A percentile compares a stretch with the other conserved stretches of the same genome.
Conservation (phyloP, 1,140 invertebrate species). For the Diachasma alloeum region DNA sequence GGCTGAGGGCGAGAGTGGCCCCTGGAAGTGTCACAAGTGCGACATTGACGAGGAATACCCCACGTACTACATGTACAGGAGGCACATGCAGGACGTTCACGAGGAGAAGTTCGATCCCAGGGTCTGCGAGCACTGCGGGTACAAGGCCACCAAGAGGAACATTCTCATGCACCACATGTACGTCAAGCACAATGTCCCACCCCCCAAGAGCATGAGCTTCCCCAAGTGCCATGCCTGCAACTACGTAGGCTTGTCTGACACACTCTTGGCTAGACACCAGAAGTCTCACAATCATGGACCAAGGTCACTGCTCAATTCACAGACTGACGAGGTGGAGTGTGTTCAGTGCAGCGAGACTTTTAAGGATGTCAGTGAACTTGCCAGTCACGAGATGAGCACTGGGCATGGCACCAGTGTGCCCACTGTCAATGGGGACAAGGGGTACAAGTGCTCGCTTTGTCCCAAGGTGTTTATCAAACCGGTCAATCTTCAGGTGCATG, state of each 20-base stretch:
- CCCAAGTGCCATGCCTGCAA: constrained; percentile 80
- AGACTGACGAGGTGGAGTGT: constrained; percentile 47
- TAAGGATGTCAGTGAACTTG: constrained; percentile 46
- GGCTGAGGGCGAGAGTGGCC: constrained; percentile 53
- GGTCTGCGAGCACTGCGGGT: constrained; percentile 86
- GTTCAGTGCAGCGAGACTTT: constrained; percentile 50
- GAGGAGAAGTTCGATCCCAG: constrained; percentile 80
- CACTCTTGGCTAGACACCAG: constrained; percentile 73
- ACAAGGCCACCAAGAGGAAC: constrained; percentile 78
- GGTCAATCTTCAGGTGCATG: constrained; percentile 53
- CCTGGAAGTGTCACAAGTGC: constrained; percentile 65
- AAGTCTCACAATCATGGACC: constrained; percentile 65
- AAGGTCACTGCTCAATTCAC: constrained; percentile 33
- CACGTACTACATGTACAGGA: constrained; percentile 79
- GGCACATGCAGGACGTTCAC: constrained; percentile 83
- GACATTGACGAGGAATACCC: constrained; percentile 73
- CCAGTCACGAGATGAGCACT: constrained; percentile 53
- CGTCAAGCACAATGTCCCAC: constrained; percentile 79
- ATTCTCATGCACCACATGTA: constrained; percentile 83
- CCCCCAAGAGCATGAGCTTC: constrained; percentile 75
- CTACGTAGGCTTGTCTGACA: constrained; percentile 77
- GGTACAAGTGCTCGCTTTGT: constrained; percentile 56
- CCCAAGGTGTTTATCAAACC: constrained; percentile 50
- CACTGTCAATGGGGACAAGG: constrained; percentile 42
- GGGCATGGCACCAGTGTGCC: constrained; percentile 43